phyloP scores from a whole-genome alignment of 2,888 invertebrate genomes.

The Pseudolycoriella hygida region DNA sequence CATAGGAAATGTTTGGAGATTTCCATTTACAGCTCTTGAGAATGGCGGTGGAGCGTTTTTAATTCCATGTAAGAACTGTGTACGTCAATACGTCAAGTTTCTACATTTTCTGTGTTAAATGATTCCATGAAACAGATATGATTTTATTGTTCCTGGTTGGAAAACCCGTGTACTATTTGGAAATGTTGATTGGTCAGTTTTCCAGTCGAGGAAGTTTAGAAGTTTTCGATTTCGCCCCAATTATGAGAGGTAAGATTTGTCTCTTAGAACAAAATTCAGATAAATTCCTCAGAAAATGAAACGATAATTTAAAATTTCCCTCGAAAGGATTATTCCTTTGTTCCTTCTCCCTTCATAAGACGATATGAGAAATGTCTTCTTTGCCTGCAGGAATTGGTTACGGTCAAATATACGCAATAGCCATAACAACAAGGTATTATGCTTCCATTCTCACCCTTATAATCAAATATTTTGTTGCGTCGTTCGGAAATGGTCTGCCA shows the following conservation, averaged over 20 bases:
- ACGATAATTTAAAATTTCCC: too few relatives aligned
- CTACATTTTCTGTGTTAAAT: slow-evolving; percentile 17
- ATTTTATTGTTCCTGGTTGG: slow-evolving; percentile 44
- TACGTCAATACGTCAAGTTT: too few relatives aligned
- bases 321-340: too few relatives aligned
- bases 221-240: slow-evolving; percentile 45
- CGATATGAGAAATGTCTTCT: too few relatives aligned
- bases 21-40: slow-evolving; percentile 43
- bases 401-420: slow-evolving; percentile 36
- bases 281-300: too few relatives aligned
- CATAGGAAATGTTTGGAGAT: slow-evolving; percentile 52
- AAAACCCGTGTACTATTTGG: slow-evolving; percentile 53
- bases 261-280: too few relatives aligned
- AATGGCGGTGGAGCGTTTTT: slow-evolving; percentile 44
- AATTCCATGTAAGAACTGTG: slow-evolving; percentile 31
- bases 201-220: slow-evolving; percentile 49
- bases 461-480: slow-evolving; percentile 40
- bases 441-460: slow-evolving; percentile 47
- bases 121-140: slow-evolving; percentile 33
- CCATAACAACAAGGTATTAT: slow-evolving; percentile 44
- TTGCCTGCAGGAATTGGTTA: slow-evolving; percentile 34
- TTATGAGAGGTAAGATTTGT: slow-evolving; percentile 43
- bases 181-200: slow-evolving; percentile 57
- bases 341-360: too few relatives aligned
- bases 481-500: slow-evolving; percentile 39